phyloP scores from a whole-genome alignment of 2,888 invertebrate species.

The Schrankia costaestrigalis region DNA sequence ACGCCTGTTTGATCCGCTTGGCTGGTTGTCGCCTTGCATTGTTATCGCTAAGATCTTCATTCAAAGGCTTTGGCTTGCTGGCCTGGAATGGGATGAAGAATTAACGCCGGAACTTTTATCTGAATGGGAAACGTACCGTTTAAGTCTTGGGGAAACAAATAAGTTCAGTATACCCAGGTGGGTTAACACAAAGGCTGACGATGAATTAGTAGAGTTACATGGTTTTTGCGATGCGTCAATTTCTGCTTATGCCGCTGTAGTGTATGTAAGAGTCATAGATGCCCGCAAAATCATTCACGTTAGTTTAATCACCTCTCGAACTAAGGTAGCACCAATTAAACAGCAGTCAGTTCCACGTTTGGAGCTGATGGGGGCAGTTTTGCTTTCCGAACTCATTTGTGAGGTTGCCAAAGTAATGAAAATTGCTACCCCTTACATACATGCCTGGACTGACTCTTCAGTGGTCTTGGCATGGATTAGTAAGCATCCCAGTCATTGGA shows the following conservation, averaged over 20 bases:
- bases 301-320: not conserved
- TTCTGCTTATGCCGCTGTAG: slow-evolving; percentile 1
- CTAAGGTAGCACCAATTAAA: not conserved
- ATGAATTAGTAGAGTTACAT: not conserved
- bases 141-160: not conserved
- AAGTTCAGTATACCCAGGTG: not conserved
- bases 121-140: not conserved
- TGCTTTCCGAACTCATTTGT: not conserved
- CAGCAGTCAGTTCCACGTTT: not conserved
- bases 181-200: not conserved
- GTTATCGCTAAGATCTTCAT: slow-evolving; percentile 35
- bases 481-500: not conserved
- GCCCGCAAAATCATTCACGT: not conserved
- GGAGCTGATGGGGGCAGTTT: not conserved
- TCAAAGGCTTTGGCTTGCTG: slow-evolving; percentile 36
- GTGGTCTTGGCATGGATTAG: slow-evolving; percentile 1
- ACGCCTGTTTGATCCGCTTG: slow-evolving; percentile 16
- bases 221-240: slow-evolving; percentile 5
- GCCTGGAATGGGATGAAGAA: slow-evolving; percentile 33
- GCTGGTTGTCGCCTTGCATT: slow-evolving; percentile 8
- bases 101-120: slow-evolving; percentile 1
- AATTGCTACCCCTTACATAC: not conserved
- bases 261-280: not conserved
- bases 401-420: not conserved
- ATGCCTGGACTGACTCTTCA: not conserved